These are phyloP conservation scores for Nematolebias whitei DNA, from an alignment of 2,113 vertebrate genomes.

Conservation along the genomic window DNA sequence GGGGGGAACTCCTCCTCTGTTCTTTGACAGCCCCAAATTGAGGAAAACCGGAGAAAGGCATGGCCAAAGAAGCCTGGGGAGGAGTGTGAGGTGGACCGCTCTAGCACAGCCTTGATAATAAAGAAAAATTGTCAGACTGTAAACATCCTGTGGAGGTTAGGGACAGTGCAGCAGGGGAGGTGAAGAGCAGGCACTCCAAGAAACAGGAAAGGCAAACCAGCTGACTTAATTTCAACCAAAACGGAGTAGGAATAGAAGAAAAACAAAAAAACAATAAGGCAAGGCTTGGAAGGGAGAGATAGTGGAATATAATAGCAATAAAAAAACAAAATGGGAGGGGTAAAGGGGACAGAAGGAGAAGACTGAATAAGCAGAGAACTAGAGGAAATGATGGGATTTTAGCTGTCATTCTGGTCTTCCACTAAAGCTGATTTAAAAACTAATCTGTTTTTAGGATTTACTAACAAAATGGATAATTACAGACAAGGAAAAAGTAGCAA, in stretches of 20 bases:
- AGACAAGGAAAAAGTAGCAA: slow-evolving; percentile 45
- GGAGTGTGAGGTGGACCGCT: slow-evolving; percentile 23
- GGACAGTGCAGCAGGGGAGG: slow-evolving; percentile 47
- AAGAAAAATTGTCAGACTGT: slow-evolving; percentile 47
- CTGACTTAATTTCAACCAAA: slow-evolving; percentile 41
- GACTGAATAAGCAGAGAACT: slow-evolving; percentile 48
- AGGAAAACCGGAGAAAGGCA: slow-evolving; percentile 49
- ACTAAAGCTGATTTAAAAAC: slow-evolving; percentile 76
- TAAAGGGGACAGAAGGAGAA: slow-evolving; percentile 15
- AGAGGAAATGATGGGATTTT: slow-evolving; percentile 67
- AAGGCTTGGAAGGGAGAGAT: slow-evolving; percentile 61
- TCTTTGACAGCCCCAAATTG: slow-evolving; percentile 64
- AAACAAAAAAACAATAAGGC: slow-evolving; percentile 27
- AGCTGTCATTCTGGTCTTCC: slow-evolving; percentile 63
- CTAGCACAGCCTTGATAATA: slow-evolving; percentile 40
- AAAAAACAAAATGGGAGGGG: slow-evolving; percentile 36
- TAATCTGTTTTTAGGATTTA: slow-evolving; percentile 78
- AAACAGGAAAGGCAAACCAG: slow-evolving; percentile 43
- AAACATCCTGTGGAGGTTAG: slow-evolving; percentile 63
- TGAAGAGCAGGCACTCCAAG: slow-evolving; percentile 34
- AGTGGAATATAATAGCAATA: slow-evolving; percentile 50
- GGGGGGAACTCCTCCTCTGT: slow-evolving; percentile 65
- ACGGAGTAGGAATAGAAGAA: slow-evolving; percentile 16
- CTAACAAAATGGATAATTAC: slow-evolving; percentile 77
- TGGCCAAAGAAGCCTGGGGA: slow-evolving; percentile 40